Evolutionary conservation across 2,113 vertebrate genomes (phyloP).

Genomic region (Centropristis striata): DNA sequence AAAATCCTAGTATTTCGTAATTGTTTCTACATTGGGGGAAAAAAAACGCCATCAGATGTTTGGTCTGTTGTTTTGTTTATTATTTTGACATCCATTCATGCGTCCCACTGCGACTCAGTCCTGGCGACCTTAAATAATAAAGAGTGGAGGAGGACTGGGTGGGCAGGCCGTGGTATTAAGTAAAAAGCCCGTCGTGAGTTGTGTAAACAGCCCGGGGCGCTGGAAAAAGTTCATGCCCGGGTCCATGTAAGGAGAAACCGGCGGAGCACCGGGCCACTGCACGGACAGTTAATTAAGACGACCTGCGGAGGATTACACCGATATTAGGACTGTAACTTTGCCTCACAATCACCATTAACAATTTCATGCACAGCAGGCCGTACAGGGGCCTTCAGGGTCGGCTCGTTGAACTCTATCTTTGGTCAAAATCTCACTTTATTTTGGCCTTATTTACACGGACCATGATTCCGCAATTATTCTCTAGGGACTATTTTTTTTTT

Average conservation of each 20-base stretch:
- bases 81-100: not conserved
- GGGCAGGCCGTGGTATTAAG: constrained; percentile 81
- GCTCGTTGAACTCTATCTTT: constrained; percentile 12
- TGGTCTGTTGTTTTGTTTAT: not conserved
- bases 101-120: not conserved
- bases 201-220: constrained; percentile 88
- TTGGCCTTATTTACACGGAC: not conserved
- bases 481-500: not conserved
- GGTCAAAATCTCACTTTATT: not conserved
- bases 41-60: not conserved
- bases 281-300: constrained; percentile 85
- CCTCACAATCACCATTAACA: constrained; percentile 74
- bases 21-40: not conserved
- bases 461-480: not conserved
- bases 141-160: constrained; percentile 69
- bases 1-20: not conserved
- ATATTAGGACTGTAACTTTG: constrained; percentile 78
- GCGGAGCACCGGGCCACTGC: constrained; percentile 74
- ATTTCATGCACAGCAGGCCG: constrained; percentile 68
- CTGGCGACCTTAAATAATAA: constrained; percentile 29
- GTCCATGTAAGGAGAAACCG: constrained; percentile 87
- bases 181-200: constrained; percentile 80
- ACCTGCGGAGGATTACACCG: constrained; percentile 80
- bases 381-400: constrained; percentile 15
- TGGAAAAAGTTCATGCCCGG: constrained; percentile 90